Conservation (phyloP, 2,888 invertebrate species). For the Drosophila imparisetae region DNA sequence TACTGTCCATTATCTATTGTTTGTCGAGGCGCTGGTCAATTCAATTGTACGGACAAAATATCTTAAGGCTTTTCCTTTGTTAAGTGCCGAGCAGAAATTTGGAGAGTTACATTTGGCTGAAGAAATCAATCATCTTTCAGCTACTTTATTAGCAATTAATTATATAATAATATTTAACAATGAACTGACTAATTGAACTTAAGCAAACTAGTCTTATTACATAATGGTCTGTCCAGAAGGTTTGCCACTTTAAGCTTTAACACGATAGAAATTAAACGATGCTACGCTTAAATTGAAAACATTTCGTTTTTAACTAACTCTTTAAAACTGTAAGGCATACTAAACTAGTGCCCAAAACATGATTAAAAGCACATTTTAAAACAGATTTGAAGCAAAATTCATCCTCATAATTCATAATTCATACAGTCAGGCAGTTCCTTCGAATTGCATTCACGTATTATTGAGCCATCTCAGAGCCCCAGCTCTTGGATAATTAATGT, state of each 20-base stretch:
- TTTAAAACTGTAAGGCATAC: no score
- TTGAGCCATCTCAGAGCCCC: neutral
- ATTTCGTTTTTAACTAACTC: neutral
- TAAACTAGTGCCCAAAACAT: neutral
- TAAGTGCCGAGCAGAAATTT: constrained; percentile 20
- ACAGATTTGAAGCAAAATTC: no score
- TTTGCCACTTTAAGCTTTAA: neutral
- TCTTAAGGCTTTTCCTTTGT: constrained; percentile 58
- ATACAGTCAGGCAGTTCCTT: neutral
- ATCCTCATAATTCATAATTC: no score
- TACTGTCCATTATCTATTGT: constrained; percentile 74
- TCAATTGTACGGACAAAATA: constrained; percentile 57
- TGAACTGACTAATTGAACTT: neutral
- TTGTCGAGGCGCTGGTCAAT: constrained; percentile 67
- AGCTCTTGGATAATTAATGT: neutral
- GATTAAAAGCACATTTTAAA: neutral
- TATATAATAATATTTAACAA: neutral
- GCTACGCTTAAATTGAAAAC: neutral
- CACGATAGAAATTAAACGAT: neutral
- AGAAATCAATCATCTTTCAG: neutral
- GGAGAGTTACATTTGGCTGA: neutral
- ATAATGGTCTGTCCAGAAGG: rapidly evolving
- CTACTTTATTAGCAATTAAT: neutral
- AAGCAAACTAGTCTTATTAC: neutral
- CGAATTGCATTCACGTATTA: neutral